Evolutionary conservation across 2,797 vertebrate genomes (phyloP), one percentile per base, ranked within the genome.

Genomic region (Nannoperca australis): DNA sequence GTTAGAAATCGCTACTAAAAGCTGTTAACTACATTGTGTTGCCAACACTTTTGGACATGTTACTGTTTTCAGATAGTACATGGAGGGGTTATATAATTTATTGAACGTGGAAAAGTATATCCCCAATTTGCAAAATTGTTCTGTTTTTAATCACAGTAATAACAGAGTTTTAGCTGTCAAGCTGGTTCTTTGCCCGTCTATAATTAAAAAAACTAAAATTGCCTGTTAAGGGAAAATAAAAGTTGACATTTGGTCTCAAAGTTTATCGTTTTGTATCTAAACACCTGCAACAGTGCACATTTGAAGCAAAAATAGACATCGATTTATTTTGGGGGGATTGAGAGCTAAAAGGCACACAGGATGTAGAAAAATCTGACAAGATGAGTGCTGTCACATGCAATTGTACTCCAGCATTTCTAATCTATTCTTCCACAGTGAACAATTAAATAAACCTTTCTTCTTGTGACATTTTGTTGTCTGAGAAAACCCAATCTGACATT

Each of bases 91-190:
- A 27, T 27, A 27, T 90, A 86, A 93, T 92, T 91, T 90, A 92
- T 91, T 83, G 78, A 90, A 88, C 2, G 24, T 70, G 65, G 72
- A 83, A 90, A 88, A 81, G 71, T 77, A 85, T 83, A 92, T 92
- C 78, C 86, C 90, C 78, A 76, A 79, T 72, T 82, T 88, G 84
- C 79, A 84, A 83, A 89, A 85, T 76, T 66, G 73, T 78, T 89
- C 86, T 79, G 85, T 90, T 93, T 91, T 91, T 91, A 92, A 91
- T 92, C 87, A 91, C 17, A 18, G 83, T 84, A 85, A 91, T 85
- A 89, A 77, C 81, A 82, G 81, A 81, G 81, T 87, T 93, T 92
- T 79, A 85, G 85, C 76, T 88, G 87, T 92, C 84, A 85, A 84
- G 81, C 76, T 51, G 88, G 86, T 90, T 86, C 78, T 30, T 60